Evolutionary conservation across 2,888 invertebrate genomes (phyloP), one percentile per base, ranked within the genome.

Genomic region (Fragum whitleyi): DNA sequence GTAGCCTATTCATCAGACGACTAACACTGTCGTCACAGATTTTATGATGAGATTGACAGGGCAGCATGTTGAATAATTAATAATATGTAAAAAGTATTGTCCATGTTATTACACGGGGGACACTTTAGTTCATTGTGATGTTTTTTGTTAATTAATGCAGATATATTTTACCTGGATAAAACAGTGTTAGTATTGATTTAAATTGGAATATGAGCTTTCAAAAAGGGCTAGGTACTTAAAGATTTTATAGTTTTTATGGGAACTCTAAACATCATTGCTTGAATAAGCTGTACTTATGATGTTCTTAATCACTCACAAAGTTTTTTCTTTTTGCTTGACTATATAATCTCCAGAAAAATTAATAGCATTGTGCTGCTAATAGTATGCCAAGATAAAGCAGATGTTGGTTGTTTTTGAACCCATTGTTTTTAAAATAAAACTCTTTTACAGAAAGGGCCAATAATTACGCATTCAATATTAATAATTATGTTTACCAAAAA

Each of bases 41-140:
- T 47, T 47, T 47, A 47, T 47, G 47, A n/a, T 47, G 47, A 57
- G 57, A 57, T 57, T 57, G 57, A 57, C 57, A 57, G 28, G 23
- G 14, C 9, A 7, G 28, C 57, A 26, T 28, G 28, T 9, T 57
- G 28, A 57, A 57, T 57, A 57, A 57, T 57, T 57, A 28, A 57
- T 57, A 28, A 28, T 28, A 28, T 26, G 57, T 28, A 26, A 57
- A 57, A 57, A 57, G 19, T 57, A 57, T 57, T 57, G 57, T 57
- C 23, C 26, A 14, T 28, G 16, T 28, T 62, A 36, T 19, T 29
- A 36, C 62, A 62, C 16, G 19, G n/a, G 2, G 62, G 62, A n/a
- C 62, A 36, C 62, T 32, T 62, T 26, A 7, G 57, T 19, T 57
- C 57, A 5, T 2, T 11, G 57, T 23, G 23, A n/a, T 62, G 36